phyloP scores from a whole-genome alignment of 1,140 invertebrate genomes.

The Glossosoma conforme region DNA sequence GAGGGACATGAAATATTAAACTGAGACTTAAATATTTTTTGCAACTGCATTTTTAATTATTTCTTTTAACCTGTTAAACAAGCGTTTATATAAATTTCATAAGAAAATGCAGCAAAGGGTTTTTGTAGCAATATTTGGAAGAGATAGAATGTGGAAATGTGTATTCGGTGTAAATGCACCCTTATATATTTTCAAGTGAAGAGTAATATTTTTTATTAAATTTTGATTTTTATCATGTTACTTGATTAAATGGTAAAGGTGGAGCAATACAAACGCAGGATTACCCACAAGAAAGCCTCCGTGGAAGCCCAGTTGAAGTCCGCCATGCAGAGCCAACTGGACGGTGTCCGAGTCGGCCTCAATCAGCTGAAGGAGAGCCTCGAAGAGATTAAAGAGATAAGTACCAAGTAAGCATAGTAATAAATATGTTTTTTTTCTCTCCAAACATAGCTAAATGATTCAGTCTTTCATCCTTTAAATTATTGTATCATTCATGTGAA shows the following conservation, averaged over 20 bases:
- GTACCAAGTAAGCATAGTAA: conserved; percentile 39
- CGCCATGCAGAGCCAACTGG: conserved; percentile 96
- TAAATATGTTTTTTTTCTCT: conserved; percentile 14
- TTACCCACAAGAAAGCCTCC: conserved; percentile 82
- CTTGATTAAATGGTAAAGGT: conserved; percentile 45
- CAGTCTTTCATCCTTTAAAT: no score
- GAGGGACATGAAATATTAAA: not conserved
- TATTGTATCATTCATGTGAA: no score
- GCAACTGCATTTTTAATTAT: no score
- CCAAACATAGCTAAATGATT: no score
- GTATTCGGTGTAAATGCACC: conserved; percentile 1
- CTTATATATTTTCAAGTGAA: not conserved
- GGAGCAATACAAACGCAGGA: conserved; percentile 79
- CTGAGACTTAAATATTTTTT: no score
- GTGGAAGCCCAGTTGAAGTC: conserved; percentile 97
- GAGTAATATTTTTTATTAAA: conserved; percentile 2
- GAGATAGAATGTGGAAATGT: no score
- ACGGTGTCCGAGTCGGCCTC: conserved; percentile 92
- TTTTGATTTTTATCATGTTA: not conserved
- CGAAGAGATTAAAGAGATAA: conserved; percentile 79
- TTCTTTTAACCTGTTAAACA: no score
- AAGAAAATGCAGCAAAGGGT: no score
- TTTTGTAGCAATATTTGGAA: no score
- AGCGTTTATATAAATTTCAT: no score
- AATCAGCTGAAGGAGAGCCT: conserved; percentile 80